Percentiles rank a stretch among this genome's conserved stretches.
Evolutionary conservation across 2,797 vertebrate genomes (phyloP).

Genomic region (Enteromius trimaculatus): DNA sequence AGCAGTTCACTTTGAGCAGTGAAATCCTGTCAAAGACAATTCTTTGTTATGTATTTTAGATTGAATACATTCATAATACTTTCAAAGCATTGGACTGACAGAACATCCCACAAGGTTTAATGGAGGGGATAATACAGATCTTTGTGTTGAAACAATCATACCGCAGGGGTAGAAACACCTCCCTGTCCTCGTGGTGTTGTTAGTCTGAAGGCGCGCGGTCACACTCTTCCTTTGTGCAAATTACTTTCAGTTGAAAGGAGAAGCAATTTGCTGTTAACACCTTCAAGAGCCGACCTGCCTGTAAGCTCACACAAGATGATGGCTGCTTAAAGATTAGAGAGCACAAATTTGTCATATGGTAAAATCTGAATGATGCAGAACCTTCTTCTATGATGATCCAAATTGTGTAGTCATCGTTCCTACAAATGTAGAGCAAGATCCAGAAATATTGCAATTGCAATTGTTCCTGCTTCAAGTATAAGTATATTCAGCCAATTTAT

Average conservation of each 20-base stretch:
- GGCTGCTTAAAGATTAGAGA: background rate
- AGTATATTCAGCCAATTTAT: background rate
- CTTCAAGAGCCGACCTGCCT: background rate
- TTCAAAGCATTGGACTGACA: background rate
- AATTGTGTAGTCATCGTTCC: background rate
- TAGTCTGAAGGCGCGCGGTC: background rate
- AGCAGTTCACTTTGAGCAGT: background rate
- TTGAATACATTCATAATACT: conserved; percentile 25
- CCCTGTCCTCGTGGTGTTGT: background rate
- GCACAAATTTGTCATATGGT: background rate
- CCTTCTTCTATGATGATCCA: background rate
- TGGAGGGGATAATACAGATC: background rate
- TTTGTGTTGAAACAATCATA: conserved; percentile 46
- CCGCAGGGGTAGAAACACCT: background rate
- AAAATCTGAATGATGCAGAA: background rate
- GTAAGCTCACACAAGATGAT: background rate
- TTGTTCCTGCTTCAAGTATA: conserved; percentile 7
- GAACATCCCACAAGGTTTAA: conserved; percentile 14
- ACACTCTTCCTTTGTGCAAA: conserved; percentile 14
- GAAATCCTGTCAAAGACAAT: background rate
- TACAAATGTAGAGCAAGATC: background rate
- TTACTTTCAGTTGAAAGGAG: conserved; percentile 35
- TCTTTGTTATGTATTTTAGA: conserved; percentile 13
- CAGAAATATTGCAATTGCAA: background rate
- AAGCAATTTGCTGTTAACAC: conserved; percentile 42